Evolutionary conservation across 64 coral and sea anemone genomes (phyloP), one percentile per base, ranked within the genome.

Genomic region (Pachyseris speciosa): DNA sequence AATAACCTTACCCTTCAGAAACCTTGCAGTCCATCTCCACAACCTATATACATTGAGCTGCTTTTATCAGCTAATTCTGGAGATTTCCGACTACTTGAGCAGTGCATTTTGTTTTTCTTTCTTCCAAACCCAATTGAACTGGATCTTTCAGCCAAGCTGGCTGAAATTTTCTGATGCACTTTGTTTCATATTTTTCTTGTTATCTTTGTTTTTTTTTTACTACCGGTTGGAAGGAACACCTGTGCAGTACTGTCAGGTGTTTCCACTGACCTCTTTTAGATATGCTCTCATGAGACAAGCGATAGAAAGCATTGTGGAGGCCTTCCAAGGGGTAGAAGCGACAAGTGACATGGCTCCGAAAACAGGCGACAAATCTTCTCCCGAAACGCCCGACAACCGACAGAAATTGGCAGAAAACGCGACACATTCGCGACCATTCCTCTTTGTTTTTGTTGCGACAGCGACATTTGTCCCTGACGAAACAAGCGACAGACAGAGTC

Each of bases 41-140:
- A 60, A 25, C 30, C 64, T 38, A 37, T 69, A 34, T 69, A 39
- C 31, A 37, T 69, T 9, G 67, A 16, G 30, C 67, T 69, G 67
- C 67, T 37, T 69, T 69, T 69, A 69, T 69, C 67, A 38, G 67
- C 67, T 69, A 69, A 69, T 38, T 37, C 67, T 69, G 67, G 67
- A 69, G 38, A 37, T 33, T 69, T 69, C 32, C 67, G 32, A 69
- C 67, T 38, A 69, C 7, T 69, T 6, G 15, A 37, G 67, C 67
- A 69, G 67, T 32, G 9, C 67, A 37, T 69, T 69, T 69, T 69
- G 27, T 69, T 69, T 37, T 10, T 69, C 32, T 69, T 33, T 38
- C 19, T 69, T 38, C 37, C 67, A 38, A 36, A 69, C 67, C 67
- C 67, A 37, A 4, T 69, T 12, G 20, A 69, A 69, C 20, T n/a